Conservation (phyloP, 2,797 vertebrate species). For the Ficedula albicollis region DNA sequence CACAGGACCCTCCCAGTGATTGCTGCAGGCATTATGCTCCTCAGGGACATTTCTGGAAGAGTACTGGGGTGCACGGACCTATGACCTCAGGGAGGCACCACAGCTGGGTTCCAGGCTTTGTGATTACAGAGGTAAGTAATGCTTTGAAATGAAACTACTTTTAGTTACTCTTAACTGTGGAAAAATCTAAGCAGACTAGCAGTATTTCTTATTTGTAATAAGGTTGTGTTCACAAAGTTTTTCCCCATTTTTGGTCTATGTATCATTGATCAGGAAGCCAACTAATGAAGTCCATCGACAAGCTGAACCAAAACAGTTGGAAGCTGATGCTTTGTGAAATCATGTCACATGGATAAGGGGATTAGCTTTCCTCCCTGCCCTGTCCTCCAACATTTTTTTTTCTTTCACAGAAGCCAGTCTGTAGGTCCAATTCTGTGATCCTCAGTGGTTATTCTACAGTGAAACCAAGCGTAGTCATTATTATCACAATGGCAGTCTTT, state of each 20-base stretch:
- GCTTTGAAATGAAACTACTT: slow-evolving; percentile 1
- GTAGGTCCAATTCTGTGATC: slow-evolving; percentile 1
- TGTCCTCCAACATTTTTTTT: not conserved
- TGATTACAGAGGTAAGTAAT: not conserved
- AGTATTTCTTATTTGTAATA: not conserved
- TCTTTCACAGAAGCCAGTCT: slow-evolving; percentile 1
- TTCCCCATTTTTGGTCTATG: not conserved
- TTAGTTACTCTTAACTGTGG: not conserved
- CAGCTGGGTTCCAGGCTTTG: not conserved
- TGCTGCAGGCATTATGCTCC: not conserved
- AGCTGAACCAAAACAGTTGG: slow-evolving; percentile 11
- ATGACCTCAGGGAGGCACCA: not conserved
- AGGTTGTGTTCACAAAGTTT: not conserved
- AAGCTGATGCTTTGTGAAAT: slow-evolving; percentile 33
- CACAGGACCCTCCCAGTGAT: not conserved
- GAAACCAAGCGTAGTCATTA: not conserved
- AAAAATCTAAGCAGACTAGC: not conserved
- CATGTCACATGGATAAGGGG: not conserved
- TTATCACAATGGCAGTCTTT: not conserved
- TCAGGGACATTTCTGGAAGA: not conserved
- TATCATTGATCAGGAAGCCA: not conserved
- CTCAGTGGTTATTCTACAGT: not conserved
- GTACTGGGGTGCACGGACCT: not conserved
- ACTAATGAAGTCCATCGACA: not conserved
- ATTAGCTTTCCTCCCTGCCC: not conserved